Percentiles rank a stretch among this genome's conserved stretches.
phyloP scores from a whole-genome alignment of 2,113 vertebrate genomes.

The Zapus hudsonius region DNA sequence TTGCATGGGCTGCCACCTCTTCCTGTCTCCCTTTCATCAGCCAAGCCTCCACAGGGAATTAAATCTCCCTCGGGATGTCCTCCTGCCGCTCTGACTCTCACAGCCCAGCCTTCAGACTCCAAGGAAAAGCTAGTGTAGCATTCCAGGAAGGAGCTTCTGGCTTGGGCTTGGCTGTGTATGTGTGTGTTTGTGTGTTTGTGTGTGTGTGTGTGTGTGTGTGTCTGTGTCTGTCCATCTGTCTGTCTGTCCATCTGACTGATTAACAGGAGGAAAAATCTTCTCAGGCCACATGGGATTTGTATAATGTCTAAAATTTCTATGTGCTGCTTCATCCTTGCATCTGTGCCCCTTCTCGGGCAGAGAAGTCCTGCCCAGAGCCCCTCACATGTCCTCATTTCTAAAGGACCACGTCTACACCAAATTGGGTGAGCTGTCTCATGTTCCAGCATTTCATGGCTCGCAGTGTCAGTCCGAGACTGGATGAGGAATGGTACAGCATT shows the following conservation, averaged over 20 bases:
- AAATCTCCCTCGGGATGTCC: background rate
- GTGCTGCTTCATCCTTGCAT: background rate
- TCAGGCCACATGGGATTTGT: background rate
- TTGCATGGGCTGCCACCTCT: background rate
- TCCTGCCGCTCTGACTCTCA: background rate
- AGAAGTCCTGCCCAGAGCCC: background rate
- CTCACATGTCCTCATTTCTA: background rate
- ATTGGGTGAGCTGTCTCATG: background rate
- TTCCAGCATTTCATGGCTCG: background rate
- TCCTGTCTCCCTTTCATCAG: background rate
- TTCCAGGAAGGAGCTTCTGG: background rate
- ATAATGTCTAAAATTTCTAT: background rate
- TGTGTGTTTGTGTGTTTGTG: background rate
- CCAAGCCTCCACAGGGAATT: background rate
- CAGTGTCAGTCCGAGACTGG: background rate
- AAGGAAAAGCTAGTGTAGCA: background rate
- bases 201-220: too few species aligned
- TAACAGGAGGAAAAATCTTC: background rate
- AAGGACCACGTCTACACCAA: background rate
- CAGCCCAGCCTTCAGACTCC: background rate
- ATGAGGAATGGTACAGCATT: background rate
- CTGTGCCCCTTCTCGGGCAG: background rate
- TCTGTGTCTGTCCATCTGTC: too few species aligned
- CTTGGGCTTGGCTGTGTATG: background rate
- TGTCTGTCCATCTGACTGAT: too few species aligned